Base-by-base conservation (phyloP, 2,113 vertebrate species). In the Crocuta crocuta region DNA sequence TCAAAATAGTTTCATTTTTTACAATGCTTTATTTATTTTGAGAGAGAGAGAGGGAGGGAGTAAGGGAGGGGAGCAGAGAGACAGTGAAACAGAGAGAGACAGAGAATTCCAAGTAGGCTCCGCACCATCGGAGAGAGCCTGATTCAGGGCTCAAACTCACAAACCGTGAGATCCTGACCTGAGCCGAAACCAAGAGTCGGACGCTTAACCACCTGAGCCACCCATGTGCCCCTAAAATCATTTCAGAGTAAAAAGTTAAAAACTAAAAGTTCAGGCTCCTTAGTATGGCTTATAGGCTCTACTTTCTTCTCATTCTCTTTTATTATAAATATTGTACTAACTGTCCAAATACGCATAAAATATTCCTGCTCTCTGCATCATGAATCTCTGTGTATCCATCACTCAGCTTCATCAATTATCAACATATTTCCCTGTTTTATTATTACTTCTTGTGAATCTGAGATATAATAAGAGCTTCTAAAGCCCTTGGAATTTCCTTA, bases 181-280 rank as follows among this genome's bases (percentile, higher is more conserved):
- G 53, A 55, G 16, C 16, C 15, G 5, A 55, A 55, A 1, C 53
- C 53, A 55, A 55, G 53, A 55, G 53, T 55, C 4, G 53, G 53
- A 17, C 16, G 53, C 53, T 55, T 55, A 55, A 55, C 53, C 5
- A 5, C 15, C 53, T 55, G 53, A 55, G 53, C 53, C 15, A 15
- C 53, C 53, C 53, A 4, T 15, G 53, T 11, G 53, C 53, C 53
- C 53, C 53, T 55, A 55, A 55, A 55, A 83, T 53, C 53, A 76
- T 82, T 88, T 91, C 48, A 76, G 73, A 81, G 68, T 91, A 70
- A n/a, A 90, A 73, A 76, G 58, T 89, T 78, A 61, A 79, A 66
- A 70, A 70, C 33, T 50, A 12, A 88, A 92, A 17, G 9, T 83
- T 91, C 35, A 70, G 39, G 39, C 10, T 89, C 63, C 24, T 94